phyloP scores from a whole-genome alignment of 2,797 vertebrate genomes.

The Buceros bicornis region DNA sequence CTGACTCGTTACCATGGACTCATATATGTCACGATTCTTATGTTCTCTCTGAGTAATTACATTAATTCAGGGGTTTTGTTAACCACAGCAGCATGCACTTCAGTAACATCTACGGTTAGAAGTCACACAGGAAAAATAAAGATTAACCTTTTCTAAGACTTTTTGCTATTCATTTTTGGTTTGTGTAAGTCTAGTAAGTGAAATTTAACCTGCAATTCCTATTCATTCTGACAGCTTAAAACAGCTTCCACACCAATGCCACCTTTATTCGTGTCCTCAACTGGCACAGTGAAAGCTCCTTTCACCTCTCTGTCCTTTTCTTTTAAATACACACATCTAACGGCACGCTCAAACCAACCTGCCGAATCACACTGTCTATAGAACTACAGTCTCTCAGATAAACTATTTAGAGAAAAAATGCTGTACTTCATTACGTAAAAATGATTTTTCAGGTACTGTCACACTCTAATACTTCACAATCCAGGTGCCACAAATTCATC shows the following conservation, averaged over 20 bases:
- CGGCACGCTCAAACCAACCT: fast-evolving
- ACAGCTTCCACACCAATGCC: neutral
- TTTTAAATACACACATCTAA: neutral
- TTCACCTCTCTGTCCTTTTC: neutral
- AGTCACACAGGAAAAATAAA: neutral
- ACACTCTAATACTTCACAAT: neutral
- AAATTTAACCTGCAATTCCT: neutral
- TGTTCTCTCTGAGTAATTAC: neutral
- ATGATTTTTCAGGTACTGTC: neutral
- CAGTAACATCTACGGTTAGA: neutral
- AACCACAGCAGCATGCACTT: neutral
- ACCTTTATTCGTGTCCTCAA: neutral
- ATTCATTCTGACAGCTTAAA: neutral
- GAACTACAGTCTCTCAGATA: neutral
- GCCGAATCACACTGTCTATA: neutral
- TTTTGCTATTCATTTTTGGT: neutral
- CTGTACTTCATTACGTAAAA: neutral
- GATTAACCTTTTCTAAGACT: neutral
- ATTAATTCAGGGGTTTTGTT: neutral
- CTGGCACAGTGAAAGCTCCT: neutral
- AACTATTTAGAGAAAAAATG: neutral
- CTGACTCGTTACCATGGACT: neutral
- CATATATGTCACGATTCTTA: neutral
- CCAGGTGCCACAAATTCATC: neutral
- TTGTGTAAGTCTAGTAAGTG: neutral